These are phyloP conservation scores for Cyclina sinensis DNA, from an alignment of 1,140 invertebrate species.

Conservation along the genomic window DNA sequence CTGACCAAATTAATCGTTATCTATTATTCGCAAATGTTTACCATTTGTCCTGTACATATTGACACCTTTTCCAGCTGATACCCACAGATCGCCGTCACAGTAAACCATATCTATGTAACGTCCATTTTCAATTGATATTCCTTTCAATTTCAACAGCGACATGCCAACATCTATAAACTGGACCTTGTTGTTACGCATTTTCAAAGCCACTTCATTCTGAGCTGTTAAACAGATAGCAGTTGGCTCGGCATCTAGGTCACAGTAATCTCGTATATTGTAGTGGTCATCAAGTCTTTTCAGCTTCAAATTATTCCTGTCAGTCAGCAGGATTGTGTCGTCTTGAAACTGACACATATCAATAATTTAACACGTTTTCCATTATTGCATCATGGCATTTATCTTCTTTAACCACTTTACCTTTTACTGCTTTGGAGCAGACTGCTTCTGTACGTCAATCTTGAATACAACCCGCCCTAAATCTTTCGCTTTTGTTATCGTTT, in stretches of 20 bases:
- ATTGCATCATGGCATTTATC: background rate
- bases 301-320: background rate
- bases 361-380: background rate
- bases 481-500: background rate
- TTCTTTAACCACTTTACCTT: background rate
- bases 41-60: background rate
- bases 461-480: background rate
- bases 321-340: background rate
- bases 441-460: background rate
- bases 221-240: background rate
- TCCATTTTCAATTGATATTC: background rate
- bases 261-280: background rate
- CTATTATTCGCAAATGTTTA: background rate
- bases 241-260: background rate
- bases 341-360: slow-evolving; percentile 16
- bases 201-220: background rate
- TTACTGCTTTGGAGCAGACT: background rate
- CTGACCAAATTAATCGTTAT: background rate
- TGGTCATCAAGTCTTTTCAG: background rate
- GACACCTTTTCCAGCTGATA: background rate
- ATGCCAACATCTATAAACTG: background rate
- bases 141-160: background rate
- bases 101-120: background rate
- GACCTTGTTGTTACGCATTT: background rate
- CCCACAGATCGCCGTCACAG: background rate